Evolutionary conservation across 2,888 invertebrate species (phyloP), one percentile per base, ranked within the genome.

Genomic region (Synanthedon tipuliformis): DNA sequence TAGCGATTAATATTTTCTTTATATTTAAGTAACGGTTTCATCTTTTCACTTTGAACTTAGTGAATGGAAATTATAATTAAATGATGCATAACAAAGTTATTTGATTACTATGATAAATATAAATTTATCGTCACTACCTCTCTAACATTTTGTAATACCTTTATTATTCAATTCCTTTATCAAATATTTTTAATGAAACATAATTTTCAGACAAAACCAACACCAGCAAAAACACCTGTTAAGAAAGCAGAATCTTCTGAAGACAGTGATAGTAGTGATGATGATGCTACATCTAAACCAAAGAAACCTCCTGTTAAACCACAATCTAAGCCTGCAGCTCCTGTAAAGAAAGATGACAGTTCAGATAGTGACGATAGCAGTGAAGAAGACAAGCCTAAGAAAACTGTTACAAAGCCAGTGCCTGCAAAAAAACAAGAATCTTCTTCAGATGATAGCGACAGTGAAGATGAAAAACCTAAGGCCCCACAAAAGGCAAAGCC

Each of bases 81-180:
- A 75, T 81, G 79, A 79, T 79, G 78, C 64, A 53, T 73, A 59
- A 56, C 58, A 34, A 52, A 40, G n/a, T 48, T 51, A 65, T 70
- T 79, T 75, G 71, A 56, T 50, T 23, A 40, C 54, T 59, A 55
- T 78, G 76, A 77, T 75, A 68, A 45, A 64, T 60, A 66, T 51
- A 61, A 62, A 54, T 52, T 18, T 51, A 50, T 83, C 81, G 83
- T 83, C 83, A 83, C 83, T 84, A 83, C 84, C 84, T 81, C 83
- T 84, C 53, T 53, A 52, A 3, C 3, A 50, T 15, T 51, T 34
- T 34, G 27, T 41, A 41, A 53, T 1, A 23, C 48, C 51, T 54
- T 3, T 57, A 62, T 45, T 49, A 67, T 65, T 56, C 51, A 11
- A 62, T 60, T 51, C 53, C 58, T 56, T 50, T 51, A 40, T 48